Conservation (phyloP, 2,888 invertebrate species). For the Habroteleia sp. region DNA sequence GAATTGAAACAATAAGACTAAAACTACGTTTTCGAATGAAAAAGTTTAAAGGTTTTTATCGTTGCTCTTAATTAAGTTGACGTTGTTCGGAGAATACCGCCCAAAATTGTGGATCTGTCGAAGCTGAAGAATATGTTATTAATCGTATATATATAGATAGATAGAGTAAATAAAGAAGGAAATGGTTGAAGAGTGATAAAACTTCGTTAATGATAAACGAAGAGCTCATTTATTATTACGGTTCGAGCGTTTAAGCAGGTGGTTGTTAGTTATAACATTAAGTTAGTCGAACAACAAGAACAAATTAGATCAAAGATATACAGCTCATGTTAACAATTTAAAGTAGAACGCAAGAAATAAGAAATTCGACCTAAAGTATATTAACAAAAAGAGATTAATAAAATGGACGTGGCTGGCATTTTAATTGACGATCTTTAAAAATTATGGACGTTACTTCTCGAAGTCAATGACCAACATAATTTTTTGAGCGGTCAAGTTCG, state of each 20-base stretch:
- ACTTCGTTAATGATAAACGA: conserved; percentile 49
- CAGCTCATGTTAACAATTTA: conserved; percentile 56
- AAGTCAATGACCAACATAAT: not conserved
- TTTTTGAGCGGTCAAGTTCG: conserved; percentile 21
- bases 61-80: conserved; percentile 43
- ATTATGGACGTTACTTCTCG: conserved; percentile 10
- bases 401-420: conserved; percentile 1
- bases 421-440: conserved; percentile 3
- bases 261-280: conserved; percentile 57
- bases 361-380: conserved; percentile 27
- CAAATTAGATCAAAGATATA: conserved; percentile 35
- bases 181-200: conserved; percentile 60
- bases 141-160: conserved; percentile 46
- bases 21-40: conserved; percentile 60
- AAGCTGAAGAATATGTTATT: conserved; percentile 54
- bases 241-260: conserved; percentile 49
- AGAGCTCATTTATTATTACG: conserved; percentile 61
- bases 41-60: conserved; percentile 39
- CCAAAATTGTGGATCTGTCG: conserved; percentile 57
- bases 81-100: conserved; percentile 56
- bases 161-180: conserved; percentile 52
- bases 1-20: no score
- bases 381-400: conserved; percentile 8
- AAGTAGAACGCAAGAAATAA: conserved; percentile 53
- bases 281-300: conserved; percentile 49